Evolutionary conservation across 1,140 invertebrate genomes (phyloP), one percentile per base, ranked within the genome.

Genomic region (Bacillus rossius): DNA sequence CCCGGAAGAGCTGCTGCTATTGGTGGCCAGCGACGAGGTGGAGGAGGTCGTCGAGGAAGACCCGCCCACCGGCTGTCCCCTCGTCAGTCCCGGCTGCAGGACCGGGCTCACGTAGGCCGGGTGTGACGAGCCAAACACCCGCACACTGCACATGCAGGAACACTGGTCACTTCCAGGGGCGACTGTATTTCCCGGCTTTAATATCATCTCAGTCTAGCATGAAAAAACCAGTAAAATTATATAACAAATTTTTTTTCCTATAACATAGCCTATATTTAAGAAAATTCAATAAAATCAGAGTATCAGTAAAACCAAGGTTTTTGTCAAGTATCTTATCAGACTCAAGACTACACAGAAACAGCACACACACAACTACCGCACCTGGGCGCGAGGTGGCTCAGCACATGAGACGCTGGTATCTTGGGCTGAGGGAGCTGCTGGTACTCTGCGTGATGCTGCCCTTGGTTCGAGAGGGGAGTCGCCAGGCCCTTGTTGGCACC

Each of bases 401-500:
- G 19, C n/a, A 59, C 38, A 25, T 50, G 20, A 5, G 20, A 7
- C 8, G 48, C 25, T 50, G 23, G 25, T 34, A 34, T 34, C 29
- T 34, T 34, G 29, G 29, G 29, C 5, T 4, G 29, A 38, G 19
- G 4, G 0, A n/a, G 10, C 37, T 41, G 51, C 25, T 40, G 29
- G 23, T 54, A 19, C 29, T 34, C 29, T 34, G 29, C n/a, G 25
- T 41, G 16, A 40, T 22, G 16, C 14, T 54, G 29, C 1, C 37
- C 25, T 8, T 19, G 34, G 29, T 17, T 40, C 20, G 41, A 19
- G 16, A 52, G 19, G 19, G 51, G 26, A 2, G 51, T 54, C 2
- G 51, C 51, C 48, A 83, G 73, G 66, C 81, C 82, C 70, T 85
- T 86, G 65, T 83, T 86, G n/a, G 83, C 79, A 20, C 81, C 76